phyloP scores from a whole-genome alignment of 2,113 vertebrate species.

The Falcunculus frontatus region DNA sequence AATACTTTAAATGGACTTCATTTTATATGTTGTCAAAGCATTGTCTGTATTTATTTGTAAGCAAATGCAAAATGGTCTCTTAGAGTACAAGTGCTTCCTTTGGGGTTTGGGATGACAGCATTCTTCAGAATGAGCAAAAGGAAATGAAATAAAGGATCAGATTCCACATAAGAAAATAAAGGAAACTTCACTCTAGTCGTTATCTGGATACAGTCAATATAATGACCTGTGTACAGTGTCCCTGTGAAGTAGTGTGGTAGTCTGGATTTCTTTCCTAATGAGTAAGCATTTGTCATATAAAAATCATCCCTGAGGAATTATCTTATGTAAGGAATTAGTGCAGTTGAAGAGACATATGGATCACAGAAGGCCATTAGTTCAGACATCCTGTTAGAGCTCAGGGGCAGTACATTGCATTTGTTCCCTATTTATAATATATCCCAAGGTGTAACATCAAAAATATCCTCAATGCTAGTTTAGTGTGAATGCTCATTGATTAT shows the following conservation, averaged over 20 bases:
- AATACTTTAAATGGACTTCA: not conserved
- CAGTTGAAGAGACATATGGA: not conserved
- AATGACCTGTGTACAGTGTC: not conserved
- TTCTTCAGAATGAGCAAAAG: not conserved
- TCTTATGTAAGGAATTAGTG: not conserved
- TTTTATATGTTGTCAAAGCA: not conserved
- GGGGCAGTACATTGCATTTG: not conserved
- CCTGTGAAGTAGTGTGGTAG: not conserved
- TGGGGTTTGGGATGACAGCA: not conserved
- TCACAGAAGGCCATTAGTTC: not conserved
- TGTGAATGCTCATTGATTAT: not conserved
- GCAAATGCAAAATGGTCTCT: not conserved
- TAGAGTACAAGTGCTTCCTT: not conserved
- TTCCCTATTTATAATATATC: not conserved
- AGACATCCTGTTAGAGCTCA: not conserved
- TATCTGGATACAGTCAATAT: not conserved
- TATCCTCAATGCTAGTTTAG: not conserved
- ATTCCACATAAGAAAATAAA: not conserved
- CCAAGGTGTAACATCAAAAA: not conserved
- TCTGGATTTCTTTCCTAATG: not conserved
- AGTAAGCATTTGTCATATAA: not conserved
- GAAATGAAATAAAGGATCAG: not conserved
- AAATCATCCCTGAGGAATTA: not conserved
- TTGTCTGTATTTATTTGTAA: not conserved
- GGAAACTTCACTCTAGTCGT: not conserved